These are phyloP conservation scores for Caenorhabditis sp. DNA, from an alignment of 2,888 invertebrate species.

Conservation along the genomic window DNA sequence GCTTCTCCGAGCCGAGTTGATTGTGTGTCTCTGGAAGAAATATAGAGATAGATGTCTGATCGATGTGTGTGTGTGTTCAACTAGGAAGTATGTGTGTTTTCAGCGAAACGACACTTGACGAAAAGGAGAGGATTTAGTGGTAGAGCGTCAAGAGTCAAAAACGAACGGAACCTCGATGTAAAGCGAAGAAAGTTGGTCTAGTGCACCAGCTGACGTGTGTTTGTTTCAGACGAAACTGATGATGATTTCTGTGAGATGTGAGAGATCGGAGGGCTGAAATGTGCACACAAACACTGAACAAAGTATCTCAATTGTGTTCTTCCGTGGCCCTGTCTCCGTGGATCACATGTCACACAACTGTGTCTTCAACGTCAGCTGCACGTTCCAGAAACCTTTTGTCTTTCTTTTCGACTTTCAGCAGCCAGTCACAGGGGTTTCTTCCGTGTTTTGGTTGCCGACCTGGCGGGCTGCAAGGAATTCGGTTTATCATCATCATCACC, in stretches of 20 bases:
- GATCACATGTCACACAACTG: slow-evolving; percentile 49
- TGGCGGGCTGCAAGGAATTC: slow-evolving; percentile 20
- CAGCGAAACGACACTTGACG: slow-evolving; percentile 37
- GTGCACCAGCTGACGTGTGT: slow-evolving; percentile 57
- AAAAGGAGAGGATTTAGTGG: slow-evolving; percentile 3
- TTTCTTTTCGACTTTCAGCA: neutral
- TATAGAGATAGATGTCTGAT: slow-evolving; percentile 41
- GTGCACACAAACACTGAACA: slow-evolving; percentile 47
- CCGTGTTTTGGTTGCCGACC: slow-evolving; percentile 18
- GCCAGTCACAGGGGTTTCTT: slow-evolving; percentile 1
- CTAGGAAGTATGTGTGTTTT: slow-evolving; percentile 63
- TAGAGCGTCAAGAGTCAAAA: too few relatives aligned
- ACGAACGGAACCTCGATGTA: slow-evolving; percentile 20
- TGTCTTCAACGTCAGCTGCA: neutral
- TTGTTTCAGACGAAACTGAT: slow-evolving; percentile 49
- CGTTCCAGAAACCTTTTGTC: slow-evolving; percentile 14
- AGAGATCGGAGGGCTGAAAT: slow-evolving; percentile 10
- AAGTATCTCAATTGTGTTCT: slow-evolving; percentile 29
- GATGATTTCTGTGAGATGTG: slow-evolving; percentile 23
- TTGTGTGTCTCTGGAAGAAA: slow-evolving; percentile 45
- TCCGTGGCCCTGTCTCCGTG: slow-evolving; percentile 1
- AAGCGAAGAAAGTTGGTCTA: slow-evolving; percentile 20
- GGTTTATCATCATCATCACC: slow-evolving; percentile 34
- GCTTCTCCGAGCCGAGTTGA: slow-evolving; percentile 36
- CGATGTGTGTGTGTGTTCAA: slow-evolving; percentile 31